phyloP scores from a whole-genome alignment of 2,113 vertebrate genomes.

The Oncorhynchus gorbuscha region DNA sequence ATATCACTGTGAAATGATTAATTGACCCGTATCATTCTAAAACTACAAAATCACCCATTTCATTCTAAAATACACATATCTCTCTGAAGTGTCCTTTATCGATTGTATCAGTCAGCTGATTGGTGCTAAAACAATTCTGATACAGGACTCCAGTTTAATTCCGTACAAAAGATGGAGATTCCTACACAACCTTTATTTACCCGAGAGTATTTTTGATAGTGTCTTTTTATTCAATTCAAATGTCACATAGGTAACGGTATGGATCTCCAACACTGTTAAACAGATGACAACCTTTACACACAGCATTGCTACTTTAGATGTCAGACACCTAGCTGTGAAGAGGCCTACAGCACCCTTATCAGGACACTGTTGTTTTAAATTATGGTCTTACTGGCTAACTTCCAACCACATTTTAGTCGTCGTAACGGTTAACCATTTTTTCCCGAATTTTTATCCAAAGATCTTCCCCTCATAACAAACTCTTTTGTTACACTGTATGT shows the following conservation, averaged over 20 bases:
- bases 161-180: slow-evolving; percentile 40
- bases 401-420: slow-evolving; percentile 6
- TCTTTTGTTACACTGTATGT: slow-evolving; percentile 31
- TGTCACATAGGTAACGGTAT: background rate
- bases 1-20: slow-evolving; percentile 3
- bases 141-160: slow-evolving; percentile 31
- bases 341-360: background rate
- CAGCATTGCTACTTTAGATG: background rate
- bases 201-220: slow-evolving; percentile 68
- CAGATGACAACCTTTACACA: background rate
- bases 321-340: background rate
- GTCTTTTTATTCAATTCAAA: slow-evolving; percentile 40
- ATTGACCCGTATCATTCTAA: too few relatives aligned
- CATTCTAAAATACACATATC: background rate
- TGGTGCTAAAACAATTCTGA: slow-evolving; percentile 51
- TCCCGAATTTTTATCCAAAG: slow-evolving; percentile 39
- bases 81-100: slow-evolving; percentile 62
- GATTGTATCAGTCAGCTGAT: slow-evolving; percentile 49
- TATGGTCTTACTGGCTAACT: too few relatives aligned
- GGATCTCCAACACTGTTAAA: background rate
- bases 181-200: slow-evolving; percentile 56
- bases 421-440: background rate
- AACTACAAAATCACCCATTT: slow-evolving; percentile 43
- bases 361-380: background rate
- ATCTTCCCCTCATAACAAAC: slow-evolving; percentile 17